A percentile compares a stretch with the other conserved stretches of the same genome.
phyloP scores from a whole-genome alignment of 2,113 vertebrate species.

The Rhodinocichla rosea region DNA sequence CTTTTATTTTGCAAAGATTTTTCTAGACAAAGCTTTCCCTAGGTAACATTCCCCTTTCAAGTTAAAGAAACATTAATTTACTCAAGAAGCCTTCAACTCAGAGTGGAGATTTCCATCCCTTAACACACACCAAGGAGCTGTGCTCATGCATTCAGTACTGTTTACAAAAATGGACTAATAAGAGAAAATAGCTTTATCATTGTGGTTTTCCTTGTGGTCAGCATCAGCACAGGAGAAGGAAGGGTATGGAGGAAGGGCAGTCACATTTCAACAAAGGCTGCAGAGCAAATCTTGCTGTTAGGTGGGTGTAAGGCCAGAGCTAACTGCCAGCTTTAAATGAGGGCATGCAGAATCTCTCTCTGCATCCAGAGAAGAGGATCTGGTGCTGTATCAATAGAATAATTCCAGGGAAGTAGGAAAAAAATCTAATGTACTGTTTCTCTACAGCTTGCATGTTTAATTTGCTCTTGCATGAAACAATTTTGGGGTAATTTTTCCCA shows the following conservation, averaged over 20 bases:
- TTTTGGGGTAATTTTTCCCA: not conserved
- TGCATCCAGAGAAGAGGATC: not conserved
- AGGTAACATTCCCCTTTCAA: not conserved
- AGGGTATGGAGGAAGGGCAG: constrained; percentile 49
- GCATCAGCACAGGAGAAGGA: constrained; percentile 49
- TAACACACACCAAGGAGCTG: not conserved
- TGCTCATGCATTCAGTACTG: not conserved
- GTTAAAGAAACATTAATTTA: not conserved
- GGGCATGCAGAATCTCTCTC: not conserved
- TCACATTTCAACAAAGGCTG: constrained; percentile 28
- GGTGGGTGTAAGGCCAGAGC: not conserved
- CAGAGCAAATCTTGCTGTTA: not conserved
- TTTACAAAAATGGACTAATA: constrained; percentile 56
- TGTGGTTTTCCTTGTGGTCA: constrained; percentile 68
- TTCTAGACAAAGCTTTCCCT: not conserved
- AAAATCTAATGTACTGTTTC: not conserved
- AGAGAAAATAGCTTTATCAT: constrained; percentile 65
- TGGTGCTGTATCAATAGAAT: not conserved
- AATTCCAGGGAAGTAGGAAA: not conserved
- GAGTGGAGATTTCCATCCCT: constrained; percentile 15
- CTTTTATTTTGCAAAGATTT: not conserved
- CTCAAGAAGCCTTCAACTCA: not conserved
- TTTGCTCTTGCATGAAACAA: not conserved
- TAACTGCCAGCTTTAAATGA: not conserved
- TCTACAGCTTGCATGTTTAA: not conserved